Base-by-base conservation (phyloP, 2,888 invertebrate genomes). In the Diadegma fenestrale region DNA sequence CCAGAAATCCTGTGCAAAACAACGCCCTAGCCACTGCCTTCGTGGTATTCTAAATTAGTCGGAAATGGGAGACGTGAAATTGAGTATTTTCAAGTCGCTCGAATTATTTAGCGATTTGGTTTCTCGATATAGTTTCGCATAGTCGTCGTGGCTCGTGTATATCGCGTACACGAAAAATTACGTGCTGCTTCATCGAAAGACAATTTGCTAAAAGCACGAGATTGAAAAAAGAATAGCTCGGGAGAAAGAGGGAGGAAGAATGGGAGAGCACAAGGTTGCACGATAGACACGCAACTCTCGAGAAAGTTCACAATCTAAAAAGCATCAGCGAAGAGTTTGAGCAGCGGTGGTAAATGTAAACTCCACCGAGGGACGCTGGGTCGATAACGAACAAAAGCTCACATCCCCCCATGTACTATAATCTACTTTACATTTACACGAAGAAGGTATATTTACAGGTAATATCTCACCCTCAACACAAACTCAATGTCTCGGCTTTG, bases 201-300 rank as follows among this genome's bases (percentile, higher is more conserved):
- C 88, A 87, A 87, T 87, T 88, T 85, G 87, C 87, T 88, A 86
- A 87, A 87, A 88, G 87, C 86, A 72, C 79, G 69, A 73, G 66
- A 81, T 78, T 80, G 78, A 73, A 78, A 81, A 76, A 83, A 41
- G 81, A 76, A 68, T 22, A 63, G 51, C 66, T 48, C 58, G 10
- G 78, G 76, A 73, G 72, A 48, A 58, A 66, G 64, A 68, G 26
- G 63, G 30, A 75, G 63, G 22, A 63, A 75, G 22, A 54, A 75
- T 19, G 33, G 41, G 43, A 26, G 64, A 30, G 63, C n/a, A 10
- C 1, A 51, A 43, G 22, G 68, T 61, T 26, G 43, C 43, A 45
- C 61, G 61, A 43, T 58, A 63, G 73, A 72, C 63, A 48, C 72
- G 71, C 63, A 48, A 73, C 58, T 22, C 26, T 64, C 7, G 30